A percentile compares a stretch with the other conserved stretches of the same genome.
phyloP scores from a whole-genome alignment of 2,113 vertebrate species.

The Solea senegalensis region DNA sequence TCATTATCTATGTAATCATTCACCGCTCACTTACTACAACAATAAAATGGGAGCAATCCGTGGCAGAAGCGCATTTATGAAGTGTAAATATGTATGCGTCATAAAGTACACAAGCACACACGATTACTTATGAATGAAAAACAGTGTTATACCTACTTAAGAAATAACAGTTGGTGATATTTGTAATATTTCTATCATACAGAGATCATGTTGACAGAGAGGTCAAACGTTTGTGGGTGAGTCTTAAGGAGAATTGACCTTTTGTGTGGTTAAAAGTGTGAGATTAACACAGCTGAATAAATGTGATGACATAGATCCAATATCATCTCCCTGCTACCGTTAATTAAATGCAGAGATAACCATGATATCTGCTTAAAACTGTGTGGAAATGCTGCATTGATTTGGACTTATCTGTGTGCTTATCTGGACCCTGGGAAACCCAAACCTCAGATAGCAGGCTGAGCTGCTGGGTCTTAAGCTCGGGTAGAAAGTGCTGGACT shows the following conservation, averaged over 20 bases:
- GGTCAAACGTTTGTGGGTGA: neutral
- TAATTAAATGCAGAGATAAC: constrained; percentile 53
- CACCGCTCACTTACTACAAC: too few relatives aligned
- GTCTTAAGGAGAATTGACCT: constrained; percentile 7
- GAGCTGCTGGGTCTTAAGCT: constrained; percentile 59
- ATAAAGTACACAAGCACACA: too few relatives aligned
- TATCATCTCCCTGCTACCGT: constrained; percentile 41
- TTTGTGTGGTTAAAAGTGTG: constrained; percentile 4
- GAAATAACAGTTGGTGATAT: too few relatives aligned
- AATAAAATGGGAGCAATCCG: too few relatives aligned
- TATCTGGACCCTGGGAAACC: constrained; percentile 62
- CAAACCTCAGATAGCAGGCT: constrained; percentile 50
- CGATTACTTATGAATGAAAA: too few relatives aligned
- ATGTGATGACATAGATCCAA: constrained; percentile 34
- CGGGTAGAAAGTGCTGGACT: constrained; percentile 18
- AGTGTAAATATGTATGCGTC: too few relatives aligned
- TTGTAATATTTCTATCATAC: too few relatives aligned
- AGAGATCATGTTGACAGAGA: too few relatives aligned
- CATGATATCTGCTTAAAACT: constrained; percentile 54
- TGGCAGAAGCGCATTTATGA: too few relatives aligned
- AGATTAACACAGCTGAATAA: constrained; percentile 16
- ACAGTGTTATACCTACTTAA: too few relatives aligned
- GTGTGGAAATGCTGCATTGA: constrained; percentile 58
- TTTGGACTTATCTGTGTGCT: constrained; percentile 62
- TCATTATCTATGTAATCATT: too few relatives aligned